Conservation (phyloP, 2,888 invertebrate species). For the Nephrotoma appendiculata region DNA sequence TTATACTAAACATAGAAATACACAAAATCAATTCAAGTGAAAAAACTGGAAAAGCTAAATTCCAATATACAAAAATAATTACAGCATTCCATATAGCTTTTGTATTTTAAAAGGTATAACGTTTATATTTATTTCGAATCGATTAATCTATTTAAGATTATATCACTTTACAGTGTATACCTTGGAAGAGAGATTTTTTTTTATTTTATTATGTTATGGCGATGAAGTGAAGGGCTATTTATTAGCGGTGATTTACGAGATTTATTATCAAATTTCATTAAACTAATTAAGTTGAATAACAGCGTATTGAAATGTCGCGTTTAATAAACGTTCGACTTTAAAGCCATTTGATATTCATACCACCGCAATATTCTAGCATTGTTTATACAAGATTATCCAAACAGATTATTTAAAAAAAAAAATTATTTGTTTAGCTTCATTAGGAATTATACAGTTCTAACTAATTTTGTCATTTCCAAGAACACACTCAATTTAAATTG, state of each 20-base stretch:
- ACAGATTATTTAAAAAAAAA: no score
- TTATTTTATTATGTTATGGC: not conserved
- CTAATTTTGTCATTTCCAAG: no score
- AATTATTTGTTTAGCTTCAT: no score
- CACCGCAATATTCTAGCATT: no score
- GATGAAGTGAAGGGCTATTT: not conserved
- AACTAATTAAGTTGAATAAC: no score
- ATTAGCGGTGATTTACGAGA: not conserved
- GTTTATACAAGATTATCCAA: no score
- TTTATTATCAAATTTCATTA: no score
- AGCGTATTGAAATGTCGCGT: no score
- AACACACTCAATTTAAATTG: no score
- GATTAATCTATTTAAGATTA: not conserved
- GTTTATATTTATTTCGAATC: not conserved
- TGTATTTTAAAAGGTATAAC: not conserved
- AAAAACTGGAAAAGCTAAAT: not conserved
- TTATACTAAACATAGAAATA: not conserved
- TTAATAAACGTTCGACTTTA: no score
- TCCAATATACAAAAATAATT: not conserved
- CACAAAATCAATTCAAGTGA: not conserved
- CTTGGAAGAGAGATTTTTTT: not conserved
- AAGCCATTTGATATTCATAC: no score
- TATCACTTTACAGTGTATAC: not conserved
- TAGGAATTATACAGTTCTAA: no score
- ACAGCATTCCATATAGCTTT: not conserved